Evolutionary conservation across 2,888 invertebrate genomes (phyloP).

Genomic region (Teleiodes luculella): DNA sequence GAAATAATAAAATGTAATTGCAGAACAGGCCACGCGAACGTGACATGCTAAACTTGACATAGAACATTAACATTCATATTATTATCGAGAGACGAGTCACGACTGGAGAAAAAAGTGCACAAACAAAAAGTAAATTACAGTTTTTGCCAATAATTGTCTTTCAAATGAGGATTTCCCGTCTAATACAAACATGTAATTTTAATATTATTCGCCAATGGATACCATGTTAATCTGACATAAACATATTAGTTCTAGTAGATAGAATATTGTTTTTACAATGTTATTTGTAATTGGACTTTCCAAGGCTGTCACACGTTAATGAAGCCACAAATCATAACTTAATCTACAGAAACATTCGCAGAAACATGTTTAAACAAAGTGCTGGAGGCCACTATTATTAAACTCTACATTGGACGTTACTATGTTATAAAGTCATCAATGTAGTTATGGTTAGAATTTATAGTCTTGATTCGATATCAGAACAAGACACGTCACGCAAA

Average conservation of each 20-base stretch:
- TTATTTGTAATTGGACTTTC: slow-evolving; percentile 15
- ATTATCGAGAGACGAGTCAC: slow-evolving; percentile 21
- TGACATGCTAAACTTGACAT: slow-evolving; percentile 17
- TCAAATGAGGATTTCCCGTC: slow-evolving; percentile 22
- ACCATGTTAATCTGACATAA: slow-evolving; percentile 15
- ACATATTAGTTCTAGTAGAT: slow-evolving; percentile 18
- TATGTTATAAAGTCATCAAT: slow-evolving; percentile 5
- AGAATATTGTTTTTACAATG: slow-evolving; percentile 1
- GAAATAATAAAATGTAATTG: slow-evolving; percentile 8
- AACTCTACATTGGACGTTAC: neutral
- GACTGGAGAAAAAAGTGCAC: slow-evolving; percentile 18
- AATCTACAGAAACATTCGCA: slow-evolving; percentile 5
- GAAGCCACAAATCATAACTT: slow-evolving; percentile 18
- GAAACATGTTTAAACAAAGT: neutral
- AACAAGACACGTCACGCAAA: slow-evolving; percentile 16
- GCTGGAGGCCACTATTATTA: neutral
- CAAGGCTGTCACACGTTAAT: slow-evolving; percentile 16
- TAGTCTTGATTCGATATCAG: slow-evolving; percentile 7
- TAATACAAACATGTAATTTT: slow-evolving; percentile 14
- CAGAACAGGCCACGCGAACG: slow-evolving; percentile 10
- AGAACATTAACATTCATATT: slow-evolving; percentile 11
- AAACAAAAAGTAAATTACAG: slow-evolving; percentile 23
- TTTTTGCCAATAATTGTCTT: slow-evolving; percentile 5
- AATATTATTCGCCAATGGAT: slow-evolving; percentile 1
- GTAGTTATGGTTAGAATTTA: neutral